Base-by-base conservation (phyloP, 2,113 vertebrate species). In the Passer domesticus region DNA sequence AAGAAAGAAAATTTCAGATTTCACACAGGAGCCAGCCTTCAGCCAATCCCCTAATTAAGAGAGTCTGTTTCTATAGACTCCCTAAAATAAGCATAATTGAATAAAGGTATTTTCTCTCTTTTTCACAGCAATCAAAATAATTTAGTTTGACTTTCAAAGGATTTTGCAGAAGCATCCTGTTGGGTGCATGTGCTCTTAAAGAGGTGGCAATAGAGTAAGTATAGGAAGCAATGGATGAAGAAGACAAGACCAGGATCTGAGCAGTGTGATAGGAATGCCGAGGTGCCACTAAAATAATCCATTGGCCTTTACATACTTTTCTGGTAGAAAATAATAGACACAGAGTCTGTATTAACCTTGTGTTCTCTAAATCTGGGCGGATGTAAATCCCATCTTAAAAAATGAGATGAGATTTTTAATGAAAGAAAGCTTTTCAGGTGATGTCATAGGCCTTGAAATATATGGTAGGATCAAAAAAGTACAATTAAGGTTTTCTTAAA, bases 41-140 rank as follows among this genome's bases (percentile, higher is more conserved):
- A 50, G 7, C 7, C 19, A 56, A 31, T 64, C 9, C 4, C 7
- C 2, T n/a, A 43, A 23, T n/a, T 62, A 50, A 0, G 2, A 59
- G 9, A 37, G 23, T 69, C 14, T 49, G 13, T 52, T 70, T 83
- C 28, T 70, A 3, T 30, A 27, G 2, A 19, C 9, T 66, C 14
- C 17, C 16, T 67, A 74, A 83, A 81, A 39, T 30, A 83, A 47
- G 17, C 77, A 24, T 17, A 69, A 43, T 10, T 2, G 1, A 66
- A 62, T 31, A 59, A 87, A 75, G 5, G 9, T 7, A 1, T 80
- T 68, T 84, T 59, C 22, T 63, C 24, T 70, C 16, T 31, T 70
- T 28, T 72, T 58, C 2, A 1, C 12, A 60, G 8, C 69, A 55
- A 47, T 28, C 4, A 83, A 47, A 8, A 37, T 4, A 31, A 2